Evolutionary conservation across 2,797 vertebrate species (phyloP).

Genomic region (Gobionotothen gibberifrons): DNA sequence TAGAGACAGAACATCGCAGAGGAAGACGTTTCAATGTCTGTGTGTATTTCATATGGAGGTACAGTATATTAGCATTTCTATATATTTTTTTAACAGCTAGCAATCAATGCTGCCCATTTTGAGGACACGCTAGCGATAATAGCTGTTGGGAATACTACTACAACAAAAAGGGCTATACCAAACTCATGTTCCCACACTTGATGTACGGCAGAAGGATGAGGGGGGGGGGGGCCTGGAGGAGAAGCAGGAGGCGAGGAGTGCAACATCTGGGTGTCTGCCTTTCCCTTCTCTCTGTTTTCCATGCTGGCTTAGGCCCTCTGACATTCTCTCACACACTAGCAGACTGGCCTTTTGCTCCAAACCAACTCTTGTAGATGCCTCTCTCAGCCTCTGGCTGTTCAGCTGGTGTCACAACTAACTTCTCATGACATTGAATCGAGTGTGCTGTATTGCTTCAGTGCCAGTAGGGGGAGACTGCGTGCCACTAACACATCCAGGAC

Average conservation of each 20-base stretch:
- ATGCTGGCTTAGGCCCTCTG: slow-evolving; percentile 30
- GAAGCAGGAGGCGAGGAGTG: slow-evolving; percentile 9
- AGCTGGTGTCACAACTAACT: slow-evolving; percentile 24
- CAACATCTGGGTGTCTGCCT: slow-evolving; percentile 63
- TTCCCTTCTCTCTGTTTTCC: slow-evolving; percentile 42
- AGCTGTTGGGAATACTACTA: slow-evolving; percentile 9
- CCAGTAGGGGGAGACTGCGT: slow-evolving; percentile 70
- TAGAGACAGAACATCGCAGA: neutral
- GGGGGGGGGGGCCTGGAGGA: slow-evolving; percentile 1
- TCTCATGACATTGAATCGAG: neutral
- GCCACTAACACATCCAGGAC: slow-evolving; percentile 12
- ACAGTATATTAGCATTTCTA: neutral
- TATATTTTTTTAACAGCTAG: neutral
- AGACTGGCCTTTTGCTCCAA: slow-evolving; percentile 4
- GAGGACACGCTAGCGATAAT: neutral
- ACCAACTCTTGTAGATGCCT: neutral
- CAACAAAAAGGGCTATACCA: slow-evolving; percentile 16
- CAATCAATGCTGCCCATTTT: neutral
- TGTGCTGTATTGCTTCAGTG: neutral
- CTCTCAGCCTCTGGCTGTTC: slow-evolving; percentile 4
- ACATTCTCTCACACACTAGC: slow-evolving; percentile 35
- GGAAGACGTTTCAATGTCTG: neutral
- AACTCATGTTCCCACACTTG: slow-evolving; percentile 55
- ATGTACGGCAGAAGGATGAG: neutral
- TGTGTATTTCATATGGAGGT: neutral